Percentiles rank a stretch among this genome's conserved stretches.
These are phyloP conservation scores for Melanostoma scalare DNA, from an alignment of 2,888 invertebrate species.

Conservation along the genomic window DNA sequence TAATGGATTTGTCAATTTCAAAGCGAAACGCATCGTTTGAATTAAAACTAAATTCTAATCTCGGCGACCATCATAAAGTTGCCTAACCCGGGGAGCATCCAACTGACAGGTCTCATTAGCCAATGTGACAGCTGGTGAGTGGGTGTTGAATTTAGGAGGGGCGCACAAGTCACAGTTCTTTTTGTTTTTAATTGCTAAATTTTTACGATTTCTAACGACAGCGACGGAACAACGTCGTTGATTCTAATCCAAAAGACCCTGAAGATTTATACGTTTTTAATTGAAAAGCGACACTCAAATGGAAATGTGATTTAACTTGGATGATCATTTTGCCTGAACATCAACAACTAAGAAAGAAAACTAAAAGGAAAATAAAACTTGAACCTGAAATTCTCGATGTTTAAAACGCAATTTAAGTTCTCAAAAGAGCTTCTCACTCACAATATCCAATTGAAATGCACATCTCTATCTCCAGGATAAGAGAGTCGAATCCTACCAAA, in stretches of 20 bases:
- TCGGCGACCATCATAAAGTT: slow-evolving; percentile 46
- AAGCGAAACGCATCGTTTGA: slow-evolving; percentile 44
- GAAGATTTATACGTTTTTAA: slow-evolving; percentile 67
- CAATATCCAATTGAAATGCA: slow-evolving; percentile 54
- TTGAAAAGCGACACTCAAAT: slow-evolving; percentile 34
- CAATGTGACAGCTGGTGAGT: slow-evolving; percentile 66
- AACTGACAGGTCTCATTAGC: slow-evolving; percentile 72
- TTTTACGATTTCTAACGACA: slow-evolving; percentile 63
- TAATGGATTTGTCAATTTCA: slow-evolving; percentile 71
- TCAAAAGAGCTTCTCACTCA: slow-evolving; percentile 14
- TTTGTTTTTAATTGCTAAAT: slow-evolving; percentile 58
- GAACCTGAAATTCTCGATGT: slow-evolving; percentile 20
- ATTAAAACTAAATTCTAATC: slow-evolving; percentile 33
- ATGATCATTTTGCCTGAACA: not conserved
- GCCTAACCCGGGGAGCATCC: slow-evolving; percentile 53
- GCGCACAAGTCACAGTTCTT: slow-evolving; percentile 48
- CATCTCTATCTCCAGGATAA: slow-evolving; percentile 28
- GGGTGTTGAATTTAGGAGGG: slow-evolving; percentile 60
- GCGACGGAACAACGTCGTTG: slow-evolving; percentile 40
- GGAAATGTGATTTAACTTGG: not conserved
- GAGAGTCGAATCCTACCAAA: slow-evolving; percentile 21
- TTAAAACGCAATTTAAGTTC: slow-evolving; percentile 22
- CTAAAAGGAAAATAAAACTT: slow-evolving; percentile 10
- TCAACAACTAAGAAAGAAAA: not conserved
- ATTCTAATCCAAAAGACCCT: slow-evolving; percentile 11